Conservation (phyloP, 2,113 vertebrate genomes). For the Calidris pygmaea region DNA sequence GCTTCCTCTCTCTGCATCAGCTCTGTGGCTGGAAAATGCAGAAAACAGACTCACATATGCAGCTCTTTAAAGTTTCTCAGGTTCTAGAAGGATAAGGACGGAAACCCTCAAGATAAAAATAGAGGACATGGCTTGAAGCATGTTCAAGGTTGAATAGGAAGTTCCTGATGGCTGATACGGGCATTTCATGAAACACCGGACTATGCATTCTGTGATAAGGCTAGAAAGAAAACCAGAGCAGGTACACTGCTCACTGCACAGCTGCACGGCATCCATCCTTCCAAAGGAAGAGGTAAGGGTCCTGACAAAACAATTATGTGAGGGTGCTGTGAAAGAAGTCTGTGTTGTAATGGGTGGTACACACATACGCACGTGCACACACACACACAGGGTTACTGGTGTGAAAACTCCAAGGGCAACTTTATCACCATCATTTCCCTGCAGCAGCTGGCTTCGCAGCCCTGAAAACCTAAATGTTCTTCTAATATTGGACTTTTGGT, state of each 20-base stretch:
- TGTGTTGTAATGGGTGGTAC: not conserved
- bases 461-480: not conserved
- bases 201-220: not conserved
- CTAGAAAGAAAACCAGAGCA: not conserved
- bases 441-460: not conserved
- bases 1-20: not conserved
- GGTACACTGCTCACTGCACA: not conserved
- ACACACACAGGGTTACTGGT: not conserved
- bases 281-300: not conserved
- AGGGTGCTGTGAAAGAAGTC: not conserved
- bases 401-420: not conserved
- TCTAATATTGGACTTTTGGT: not conserved
- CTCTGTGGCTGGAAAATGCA: not conserved
- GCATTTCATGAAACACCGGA: not conserved
- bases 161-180: not conserved
- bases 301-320: not conserved
- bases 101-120: not conserved
- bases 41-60: not conserved
- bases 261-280: not conserved
- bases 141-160: not conserved
- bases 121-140: not conserved
- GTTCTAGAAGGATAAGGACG: not conserved
- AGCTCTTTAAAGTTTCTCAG: not conserved
- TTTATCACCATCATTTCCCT: not conserved
- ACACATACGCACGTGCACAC: not conserved